Evolutionary conservation across 1,140 invertebrate genomes (phyloP).

Genomic region (Pseudomyrmex dendroicus): DNA sequence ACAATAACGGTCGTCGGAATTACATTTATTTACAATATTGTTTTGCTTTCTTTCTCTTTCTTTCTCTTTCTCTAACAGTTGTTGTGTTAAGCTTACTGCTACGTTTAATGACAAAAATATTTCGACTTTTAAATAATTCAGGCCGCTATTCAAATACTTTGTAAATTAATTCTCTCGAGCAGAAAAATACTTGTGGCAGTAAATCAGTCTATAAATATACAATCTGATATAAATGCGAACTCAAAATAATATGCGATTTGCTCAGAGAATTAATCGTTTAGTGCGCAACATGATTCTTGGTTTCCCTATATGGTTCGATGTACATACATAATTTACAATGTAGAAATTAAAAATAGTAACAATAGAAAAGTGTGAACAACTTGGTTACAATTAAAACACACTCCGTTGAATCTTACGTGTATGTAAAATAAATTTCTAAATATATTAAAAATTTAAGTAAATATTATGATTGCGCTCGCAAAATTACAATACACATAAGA

Average conservation of each 20-base stretch:
- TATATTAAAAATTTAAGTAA: conserved; percentile 16
- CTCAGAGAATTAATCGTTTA: not conserved
- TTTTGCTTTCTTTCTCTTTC: no score
- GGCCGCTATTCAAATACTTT: not conserved
- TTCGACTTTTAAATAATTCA: not conserved
- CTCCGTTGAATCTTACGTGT: not conserved
- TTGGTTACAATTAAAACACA: not conserved
- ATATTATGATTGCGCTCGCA: not conserved
- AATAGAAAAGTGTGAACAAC: conserved; percentile 12
- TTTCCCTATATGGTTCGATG: not conserved
- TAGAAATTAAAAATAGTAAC: not conserved
- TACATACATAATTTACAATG: not conserved
- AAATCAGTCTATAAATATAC: conserved; percentile 48
- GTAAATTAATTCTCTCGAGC: conserved; percentile 1
- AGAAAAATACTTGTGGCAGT: conserved; percentile 55
- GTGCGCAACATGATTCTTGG: no score
- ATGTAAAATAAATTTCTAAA: not conserved
- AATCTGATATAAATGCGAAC: not conserved
- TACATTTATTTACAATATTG: no score
- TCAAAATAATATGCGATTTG: conserved; percentile 2
- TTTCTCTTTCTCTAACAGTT: not conserved
- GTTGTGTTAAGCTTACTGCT: conserved; percentile 2
- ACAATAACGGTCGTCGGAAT: no score
- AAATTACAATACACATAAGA: conserved; percentile 5
- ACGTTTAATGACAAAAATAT: conserved; percentile 23